Conservation (phyloP, 1,140 invertebrate genomes). For the Dryas iulia region DNA sequence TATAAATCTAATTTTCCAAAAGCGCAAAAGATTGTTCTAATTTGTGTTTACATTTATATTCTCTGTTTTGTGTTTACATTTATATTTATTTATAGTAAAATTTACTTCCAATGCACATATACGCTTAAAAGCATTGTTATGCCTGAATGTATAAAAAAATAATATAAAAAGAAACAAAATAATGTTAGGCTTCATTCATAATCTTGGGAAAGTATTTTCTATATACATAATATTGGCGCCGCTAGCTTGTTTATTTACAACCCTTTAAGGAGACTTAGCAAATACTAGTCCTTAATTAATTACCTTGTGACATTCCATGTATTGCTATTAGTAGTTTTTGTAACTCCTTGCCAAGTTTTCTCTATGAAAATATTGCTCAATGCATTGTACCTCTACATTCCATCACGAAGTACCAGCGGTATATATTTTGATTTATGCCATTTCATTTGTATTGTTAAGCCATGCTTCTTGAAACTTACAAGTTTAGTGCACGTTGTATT, state of each 20-base stretch:
- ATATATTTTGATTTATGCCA: constrained; percentile 25
- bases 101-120: too few species aligned
- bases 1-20: too few species aligned
- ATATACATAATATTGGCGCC: constrained; percentile 8
- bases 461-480: neutral
- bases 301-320: constrained; percentile 42
- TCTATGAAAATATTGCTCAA: constrained; percentile 42
- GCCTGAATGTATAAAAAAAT: neutral
- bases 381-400: constrained; percentile 38
- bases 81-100: too few species aligned
- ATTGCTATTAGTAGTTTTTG: constrained; percentile 43
- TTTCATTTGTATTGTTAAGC: constrained; percentile 12
- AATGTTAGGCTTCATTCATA: neutral
- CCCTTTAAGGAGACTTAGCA: constrained; percentile 57
- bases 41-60: too few species aligned
- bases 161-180: neutral
- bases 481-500: neutral
- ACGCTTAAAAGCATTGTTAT: neutral
- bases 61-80: too few species aligned
- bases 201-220: constrained; percentile 19
- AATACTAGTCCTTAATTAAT: constrained; percentile 69
- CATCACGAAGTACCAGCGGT: constrained; percentile 22
- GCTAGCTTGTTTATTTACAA: constrained; percentile 25
- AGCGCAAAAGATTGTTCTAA: too few species aligned
- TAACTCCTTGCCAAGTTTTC: constrained; percentile 19